These are phyloP conservation scores for Anolis carolinensis DNA, from an alignment of 2,113 vertebrate genomes.

Conservation along the genomic window DNA sequence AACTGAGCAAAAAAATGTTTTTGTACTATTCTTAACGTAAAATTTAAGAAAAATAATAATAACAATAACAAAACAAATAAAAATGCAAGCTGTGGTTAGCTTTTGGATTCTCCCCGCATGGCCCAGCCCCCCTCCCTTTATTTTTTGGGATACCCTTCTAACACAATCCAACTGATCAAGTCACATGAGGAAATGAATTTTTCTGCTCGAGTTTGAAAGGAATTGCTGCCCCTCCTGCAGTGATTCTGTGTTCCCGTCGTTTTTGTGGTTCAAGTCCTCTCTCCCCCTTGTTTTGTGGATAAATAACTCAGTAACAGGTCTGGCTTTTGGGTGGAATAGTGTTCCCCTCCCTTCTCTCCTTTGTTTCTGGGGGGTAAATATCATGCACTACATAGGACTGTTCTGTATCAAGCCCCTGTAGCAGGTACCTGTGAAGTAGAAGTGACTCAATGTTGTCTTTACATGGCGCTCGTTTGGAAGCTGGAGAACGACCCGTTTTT, in stretches of 20 bases:
- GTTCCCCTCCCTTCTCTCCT: background rate
- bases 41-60: slow-evolving; percentile 16
- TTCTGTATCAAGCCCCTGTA: slow-evolving; percentile 32
- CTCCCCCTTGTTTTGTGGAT: slow-evolving; percentile 26
- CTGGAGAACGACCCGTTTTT: slow-evolving; percentile 20
- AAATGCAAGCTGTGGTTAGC: slow-evolving; percentile 36
- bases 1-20: slow-evolving; percentile 76
- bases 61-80: slow-evolving; percentile 40
- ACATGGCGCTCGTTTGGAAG: background rate
- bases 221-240: slow-evolving; percentile 50
- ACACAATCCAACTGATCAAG: slow-evolving; percentile 56
- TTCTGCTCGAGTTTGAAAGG: slow-evolving; percentile 42
- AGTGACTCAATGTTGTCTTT: slow-evolving; percentile 4
- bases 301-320: slow-evolving; percentile 52
- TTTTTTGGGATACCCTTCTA: slow-evolving; percentile 60
- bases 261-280: slow-evolving; percentile 48
- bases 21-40: slow-evolving; percentile 74
- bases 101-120: background rate
- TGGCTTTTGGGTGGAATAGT: slow-evolving; percentile 31
- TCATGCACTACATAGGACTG: slow-evolving; percentile 64
- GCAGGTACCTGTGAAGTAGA: slow-evolving; percentile 22
- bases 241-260: slow-evolving; percentile 60
- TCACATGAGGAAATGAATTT: slow-evolving; percentile 49
- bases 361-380: slow-evolving; percentile 16
- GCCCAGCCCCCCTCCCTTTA: too few relatives aligned